phyloP scores from a whole-genome alignment of 1,140 invertebrate genomes.

The Neotoxoptera formosana region DNA sequence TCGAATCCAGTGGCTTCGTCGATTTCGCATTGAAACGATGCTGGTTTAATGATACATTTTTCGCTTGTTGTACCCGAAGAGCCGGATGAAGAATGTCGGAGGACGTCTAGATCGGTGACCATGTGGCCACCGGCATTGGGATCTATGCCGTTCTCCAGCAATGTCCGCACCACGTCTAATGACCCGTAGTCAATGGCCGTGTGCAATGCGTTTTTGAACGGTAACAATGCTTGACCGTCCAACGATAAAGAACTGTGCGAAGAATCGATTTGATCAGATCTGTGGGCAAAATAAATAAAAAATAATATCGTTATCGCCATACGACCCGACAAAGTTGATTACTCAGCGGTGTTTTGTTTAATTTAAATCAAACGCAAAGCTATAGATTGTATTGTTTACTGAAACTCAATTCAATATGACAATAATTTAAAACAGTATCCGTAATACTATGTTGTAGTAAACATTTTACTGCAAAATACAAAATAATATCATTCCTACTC shows the following conservation, averaged over 20 bases:
- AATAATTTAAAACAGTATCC: no score
- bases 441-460: no score
- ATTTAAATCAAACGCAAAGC: no score
- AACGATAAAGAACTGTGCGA: conserved; percentile 42
- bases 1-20: not conserved
- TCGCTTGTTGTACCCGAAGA: conserved; percentile 42
- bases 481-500: no score
- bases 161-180: conserved; percentile 67
- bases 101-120: conserved; percentile 51
- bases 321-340: no score
- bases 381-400: no score
- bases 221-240: conserved; percentile 62
- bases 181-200: conserved; percentile 69
- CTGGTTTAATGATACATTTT: not conserved
- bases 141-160: conserved; percentile 69
- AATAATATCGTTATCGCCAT: not conserved
- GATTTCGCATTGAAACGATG: not conserved
- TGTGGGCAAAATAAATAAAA: not conserved
- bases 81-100: conserved; percentile 45
- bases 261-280: conserved; percentile 53
- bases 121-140: conserved; percentile 67
- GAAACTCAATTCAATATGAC: no score
- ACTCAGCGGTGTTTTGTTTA: no score
- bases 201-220: conserved; percentile 70
- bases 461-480: no score